Evolutionary conservation across 2,888 invertebrate species (phyloP).

Genomic region (Clivina fossor): DNA sequence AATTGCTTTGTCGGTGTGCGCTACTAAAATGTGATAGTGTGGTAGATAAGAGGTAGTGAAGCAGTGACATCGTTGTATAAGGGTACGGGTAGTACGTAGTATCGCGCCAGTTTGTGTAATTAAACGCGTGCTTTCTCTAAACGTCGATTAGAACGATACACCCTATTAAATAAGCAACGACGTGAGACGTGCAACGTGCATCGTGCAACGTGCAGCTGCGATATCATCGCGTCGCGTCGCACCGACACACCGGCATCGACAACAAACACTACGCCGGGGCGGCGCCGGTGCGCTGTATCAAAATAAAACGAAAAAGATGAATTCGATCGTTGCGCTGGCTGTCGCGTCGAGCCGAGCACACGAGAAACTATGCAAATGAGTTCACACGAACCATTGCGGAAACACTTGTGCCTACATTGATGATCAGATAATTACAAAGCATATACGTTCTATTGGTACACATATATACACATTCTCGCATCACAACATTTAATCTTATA

Average conservation of each 20-base stretch:
- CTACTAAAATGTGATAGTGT: too few species aligned
- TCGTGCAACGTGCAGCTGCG: neutral
- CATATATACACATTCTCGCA: too few species aligned
- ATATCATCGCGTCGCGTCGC: too few species aligned
- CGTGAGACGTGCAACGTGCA: neutral
- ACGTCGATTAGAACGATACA: constrained; percentile 10
- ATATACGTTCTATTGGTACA: too few species aligned
- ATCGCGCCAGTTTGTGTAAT: constrained; percentile 13
- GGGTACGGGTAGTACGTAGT: too few species aligned
- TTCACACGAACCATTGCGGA: constrained; percentile 26
- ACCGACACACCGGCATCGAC: neutral
- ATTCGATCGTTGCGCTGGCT: too few species aligned
- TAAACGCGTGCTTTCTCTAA: constrained; percentile 14
- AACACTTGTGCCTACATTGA: constrained; percentile 27
- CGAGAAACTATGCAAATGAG: constrained; percentile 21
- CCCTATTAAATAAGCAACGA: constrained; percentile 9
- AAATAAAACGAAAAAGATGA: constrained; percentile 24
- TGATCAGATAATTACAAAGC: constrained; percentile 29
- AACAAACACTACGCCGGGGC: neutral
- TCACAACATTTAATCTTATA: too few species aligned
- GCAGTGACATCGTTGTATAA: too few species aligned
- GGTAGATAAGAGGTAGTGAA: too few species aligned
- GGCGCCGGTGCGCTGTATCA: neutral
- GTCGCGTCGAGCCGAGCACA: too few species aligned
- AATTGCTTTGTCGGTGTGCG: too few species aligned